Conservation (phyloP, 2,113 vertebrate species). For the Pelecanus crispus region DNA sequence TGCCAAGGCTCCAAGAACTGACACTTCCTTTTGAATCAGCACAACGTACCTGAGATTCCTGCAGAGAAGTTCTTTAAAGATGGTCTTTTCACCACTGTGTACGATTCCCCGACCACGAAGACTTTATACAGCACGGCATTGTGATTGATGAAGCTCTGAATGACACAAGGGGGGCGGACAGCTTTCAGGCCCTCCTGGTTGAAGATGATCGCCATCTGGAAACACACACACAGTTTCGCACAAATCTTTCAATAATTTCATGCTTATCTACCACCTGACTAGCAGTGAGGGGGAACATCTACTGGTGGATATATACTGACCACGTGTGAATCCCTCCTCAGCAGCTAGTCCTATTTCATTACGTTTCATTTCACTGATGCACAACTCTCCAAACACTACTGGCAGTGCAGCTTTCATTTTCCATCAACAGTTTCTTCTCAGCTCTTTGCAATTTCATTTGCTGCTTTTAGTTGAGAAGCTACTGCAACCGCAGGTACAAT, state of each 20-base stretch:
- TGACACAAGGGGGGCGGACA: conserved; percentile 91
- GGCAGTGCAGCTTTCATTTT: neutral
- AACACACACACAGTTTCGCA: neutral
- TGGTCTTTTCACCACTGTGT: conserved; percentile 94
- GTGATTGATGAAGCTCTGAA: conserved; percentile 99
- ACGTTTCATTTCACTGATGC: neutral
- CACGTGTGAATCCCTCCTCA: neutral
- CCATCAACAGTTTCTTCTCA: neutral
- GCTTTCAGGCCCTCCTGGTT: conserved; percentile 91
- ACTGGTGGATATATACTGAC: neutral
- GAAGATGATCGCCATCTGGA: conserved; percentile 98
- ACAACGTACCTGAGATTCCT: conserved; percentile 84
- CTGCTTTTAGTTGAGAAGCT: neutral
- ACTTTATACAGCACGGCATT: conserved; percentile 97
- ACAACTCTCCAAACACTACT: neutral
- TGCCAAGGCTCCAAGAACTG: neutral
- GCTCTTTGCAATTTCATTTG: neutral
- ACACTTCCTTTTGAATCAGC: neutral
- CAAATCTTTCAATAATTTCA: neutral
- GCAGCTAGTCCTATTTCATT: neutral
- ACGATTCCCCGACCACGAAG: conserved; percentile 95
- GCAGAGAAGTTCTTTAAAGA: conserved; percentile 97
- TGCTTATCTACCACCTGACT: neutral
- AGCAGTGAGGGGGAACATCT: neutral
- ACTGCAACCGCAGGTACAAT: neutral